Conservation (phyloP, 1,140 invertebrate species). For the Drosophila erecta region DNA sequence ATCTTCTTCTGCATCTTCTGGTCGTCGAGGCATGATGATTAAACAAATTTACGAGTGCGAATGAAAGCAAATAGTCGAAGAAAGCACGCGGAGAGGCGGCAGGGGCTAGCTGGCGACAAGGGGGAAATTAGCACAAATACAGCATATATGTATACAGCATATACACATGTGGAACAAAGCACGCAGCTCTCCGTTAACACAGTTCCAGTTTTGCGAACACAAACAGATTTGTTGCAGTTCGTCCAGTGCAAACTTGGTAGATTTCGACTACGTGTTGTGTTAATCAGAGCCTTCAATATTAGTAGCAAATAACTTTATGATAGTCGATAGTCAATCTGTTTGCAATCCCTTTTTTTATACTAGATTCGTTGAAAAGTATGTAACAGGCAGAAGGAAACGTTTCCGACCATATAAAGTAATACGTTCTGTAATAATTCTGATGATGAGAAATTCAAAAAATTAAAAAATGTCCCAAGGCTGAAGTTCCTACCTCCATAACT, state of each 20-base stretch:
- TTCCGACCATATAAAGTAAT: too few species aligned
- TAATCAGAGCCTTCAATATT: too few species aligned
- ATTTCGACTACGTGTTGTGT: too few species aligned
- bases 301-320: too few species aligned
- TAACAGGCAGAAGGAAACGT: too few species aligned
- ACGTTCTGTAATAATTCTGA: too few species aligned
- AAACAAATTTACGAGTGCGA: conserved; percentile 33
- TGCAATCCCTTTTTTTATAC: too few species aligned
- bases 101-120: not conserved
- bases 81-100: not conserved
- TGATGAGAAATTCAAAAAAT: too few species aligned
- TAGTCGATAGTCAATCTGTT: too few species aligned
- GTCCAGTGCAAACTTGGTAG: not conserved
- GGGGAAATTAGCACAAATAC: conserved; percentile 16
- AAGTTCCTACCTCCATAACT: too few species aligned
- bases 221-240: not conserved
- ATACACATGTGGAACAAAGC: conserved; percentile 15
- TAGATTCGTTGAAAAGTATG: too few species aligned
- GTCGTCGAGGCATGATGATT: conserved; percentile 16
- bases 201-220: conserved; percentile 20
- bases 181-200: not conserved
- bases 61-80: conserved; percentile 3
- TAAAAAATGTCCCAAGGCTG: too few species aligned
- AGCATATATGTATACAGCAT: not conserved
- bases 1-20: conserved; percentile 3